phyloP scores from a whole-genome alignment of 2,888 invertebrate genomes.

The Cephus sareptanus region DNA sequence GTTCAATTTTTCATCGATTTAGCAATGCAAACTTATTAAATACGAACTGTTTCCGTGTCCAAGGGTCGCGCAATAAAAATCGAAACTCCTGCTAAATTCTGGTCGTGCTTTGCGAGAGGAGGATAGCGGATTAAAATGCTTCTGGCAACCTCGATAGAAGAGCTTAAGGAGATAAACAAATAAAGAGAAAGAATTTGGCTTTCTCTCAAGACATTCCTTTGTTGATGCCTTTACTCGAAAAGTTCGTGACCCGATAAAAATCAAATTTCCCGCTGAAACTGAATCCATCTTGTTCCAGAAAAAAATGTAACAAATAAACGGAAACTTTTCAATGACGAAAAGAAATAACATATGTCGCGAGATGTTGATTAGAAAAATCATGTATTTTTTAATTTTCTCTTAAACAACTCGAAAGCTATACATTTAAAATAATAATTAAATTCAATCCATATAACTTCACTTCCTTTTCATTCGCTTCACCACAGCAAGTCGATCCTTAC shows the following conservation, averaged over 20 bases:
- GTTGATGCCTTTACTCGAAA: background rate
- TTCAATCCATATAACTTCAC: background rate
- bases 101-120: background rate
- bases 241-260: background rate
- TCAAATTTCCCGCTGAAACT: background rate
- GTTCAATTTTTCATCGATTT: background rate
- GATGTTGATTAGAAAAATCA: background rate
- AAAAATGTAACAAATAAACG: too few species aligned
- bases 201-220: background rate
- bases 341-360: background rate
- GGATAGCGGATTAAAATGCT: background rate
- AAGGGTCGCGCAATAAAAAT: background rate
- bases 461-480: background rate
- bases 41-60: background rate
- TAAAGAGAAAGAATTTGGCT: background rate
- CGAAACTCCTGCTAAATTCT: background rate
- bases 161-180: background rate
- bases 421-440: background rate
- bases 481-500: background rate
- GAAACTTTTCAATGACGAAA: background rate
- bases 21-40: background rate
- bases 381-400: background rate
- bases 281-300: background rate
- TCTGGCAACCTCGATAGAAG: background rate
- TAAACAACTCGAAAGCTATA: too few species aligned